Evolutionary conservation across 1,140 invertebrate genomes (phyloP).

Genomic region (Arion vulgaris): DNA sequence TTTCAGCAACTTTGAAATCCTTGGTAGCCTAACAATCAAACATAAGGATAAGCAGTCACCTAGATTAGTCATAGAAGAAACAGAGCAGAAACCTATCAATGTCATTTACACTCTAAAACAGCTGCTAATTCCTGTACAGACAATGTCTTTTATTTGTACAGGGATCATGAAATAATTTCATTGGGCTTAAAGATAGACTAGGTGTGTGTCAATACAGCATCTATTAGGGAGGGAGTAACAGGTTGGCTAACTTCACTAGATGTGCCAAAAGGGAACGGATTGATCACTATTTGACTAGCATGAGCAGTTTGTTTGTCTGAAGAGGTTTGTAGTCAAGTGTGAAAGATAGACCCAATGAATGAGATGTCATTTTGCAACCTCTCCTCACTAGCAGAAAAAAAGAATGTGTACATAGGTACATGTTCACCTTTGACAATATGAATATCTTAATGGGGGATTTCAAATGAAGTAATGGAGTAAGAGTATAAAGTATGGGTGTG

Average conservation of each 20-base stretch:
- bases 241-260: neutral
- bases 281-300: neutral
- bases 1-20: no score
- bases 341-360: neutral
- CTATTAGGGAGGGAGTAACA: neutral
- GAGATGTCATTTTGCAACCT: neutral
- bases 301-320: constrained; percentile 1
- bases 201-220: neutral
- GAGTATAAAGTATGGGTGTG: no score
- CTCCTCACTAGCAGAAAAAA: neutral
- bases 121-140: neutral
- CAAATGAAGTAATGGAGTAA: no score
- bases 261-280: neutral
- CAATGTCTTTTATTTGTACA: neutral
- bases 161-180: neutral
- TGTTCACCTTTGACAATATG: neutral
- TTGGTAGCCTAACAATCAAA: no score
- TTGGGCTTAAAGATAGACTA: neutral
- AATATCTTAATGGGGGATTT: no score
- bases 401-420: neutral
- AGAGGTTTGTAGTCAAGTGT: neutral
- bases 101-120: neutral
- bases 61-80: no score
- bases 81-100: no score
- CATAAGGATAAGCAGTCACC: no score